phyloP scores from a whole-genome alignment of 2,797 vertebrate genomes.

The Iguana delicatissima region DNA sequence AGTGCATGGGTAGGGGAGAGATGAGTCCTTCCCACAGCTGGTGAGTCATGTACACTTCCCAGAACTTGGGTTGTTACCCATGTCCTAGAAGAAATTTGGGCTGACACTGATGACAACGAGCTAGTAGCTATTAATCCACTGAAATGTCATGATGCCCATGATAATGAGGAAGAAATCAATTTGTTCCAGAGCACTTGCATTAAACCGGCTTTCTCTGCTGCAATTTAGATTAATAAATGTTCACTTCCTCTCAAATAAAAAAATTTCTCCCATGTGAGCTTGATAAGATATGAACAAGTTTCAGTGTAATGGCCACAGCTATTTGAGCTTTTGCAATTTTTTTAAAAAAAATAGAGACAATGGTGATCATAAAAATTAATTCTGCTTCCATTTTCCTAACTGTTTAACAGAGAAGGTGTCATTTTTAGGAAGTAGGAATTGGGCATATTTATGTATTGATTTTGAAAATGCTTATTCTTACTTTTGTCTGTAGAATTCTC shows the following conservation, averaged over 20 bases:
- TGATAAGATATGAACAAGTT: neutral
- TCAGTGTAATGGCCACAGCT: neutral
- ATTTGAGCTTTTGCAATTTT: neutral
- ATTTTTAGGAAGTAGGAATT: neutral
- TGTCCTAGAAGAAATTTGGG: neutral
- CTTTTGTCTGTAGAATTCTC: neutral
- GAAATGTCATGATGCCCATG: conserved; percentile 4
- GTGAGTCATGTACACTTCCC: too few species aligned
- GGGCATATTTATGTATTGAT: neutral
- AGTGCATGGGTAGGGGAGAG: too few species aligned
- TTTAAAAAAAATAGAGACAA: neutral
- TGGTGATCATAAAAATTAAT: neutral
- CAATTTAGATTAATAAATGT: conserved; percentile 17
- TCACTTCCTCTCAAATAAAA: neutral
- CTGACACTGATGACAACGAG: neutral
- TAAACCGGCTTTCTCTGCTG: neutral
- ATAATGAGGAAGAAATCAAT: conserved; percentile 12
- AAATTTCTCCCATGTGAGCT: neutral
- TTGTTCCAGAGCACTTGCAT: conserved; percentile 3
- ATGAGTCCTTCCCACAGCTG: too few species aligned
- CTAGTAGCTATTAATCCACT: neutral
- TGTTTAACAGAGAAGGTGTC: neutral
- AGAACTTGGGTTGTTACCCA: too few species aligned
- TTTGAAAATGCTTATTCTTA: neutral
- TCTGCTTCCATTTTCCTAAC: neutral